Evolutionary conservation across 2,888 invertebrate genomes (phyloP).

Genomic region (Aplocera efformata): DNA sequence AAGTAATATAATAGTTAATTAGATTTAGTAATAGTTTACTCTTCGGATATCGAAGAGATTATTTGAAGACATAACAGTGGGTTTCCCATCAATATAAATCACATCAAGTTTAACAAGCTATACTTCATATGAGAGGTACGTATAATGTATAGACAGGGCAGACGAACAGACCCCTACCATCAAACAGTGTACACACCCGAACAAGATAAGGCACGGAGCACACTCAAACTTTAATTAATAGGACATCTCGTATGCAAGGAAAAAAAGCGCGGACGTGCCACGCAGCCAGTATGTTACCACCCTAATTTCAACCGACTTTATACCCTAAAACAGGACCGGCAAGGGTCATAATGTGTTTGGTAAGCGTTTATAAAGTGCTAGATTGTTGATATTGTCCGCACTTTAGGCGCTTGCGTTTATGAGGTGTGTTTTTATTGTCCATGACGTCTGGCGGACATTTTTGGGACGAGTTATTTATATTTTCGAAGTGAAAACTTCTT

Average conservation of each 20-base stretch:
- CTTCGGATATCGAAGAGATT: too few relatives aligned
- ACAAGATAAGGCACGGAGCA: conserved; percentile 49
- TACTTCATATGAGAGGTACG: too few relatives aligned
- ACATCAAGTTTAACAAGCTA: too few relatives aligned
- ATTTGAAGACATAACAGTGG: too few relatives aligned
- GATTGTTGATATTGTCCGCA: conserved; percentile 1
- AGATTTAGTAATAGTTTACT: too few relatives aligned
- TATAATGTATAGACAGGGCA: too few relatives aligned
- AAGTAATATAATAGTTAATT: too few relatives aligned
- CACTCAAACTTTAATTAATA: conserved; percentile 56
- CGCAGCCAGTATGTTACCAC: conserved; percentile 1
- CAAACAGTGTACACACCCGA: conserved; percentile 15
- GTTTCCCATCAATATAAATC: too few relatives aligned
- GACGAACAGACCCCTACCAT: too few relatives aligned
- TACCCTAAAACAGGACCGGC: not conserved
- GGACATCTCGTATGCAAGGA: conserved; percentile 40
- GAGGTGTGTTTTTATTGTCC: conserved; percentile 1
- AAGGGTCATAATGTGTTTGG: not conserved
- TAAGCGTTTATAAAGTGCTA: not conserved
- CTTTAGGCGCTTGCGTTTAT: conserved; percentile 1
- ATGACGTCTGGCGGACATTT: not conserved
- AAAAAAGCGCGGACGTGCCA: conserved; percentile 44
- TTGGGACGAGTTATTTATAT: too few relatives aligned
- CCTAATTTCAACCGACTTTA: conserved; percentile 4
- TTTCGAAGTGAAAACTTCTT: too few relatives aligned